Percentiles rank a stretch among this genome's conserved stretches.
These are phyloP conservation scores for Agrotis clavis DNA, from an alignment of 2,888 invertebrate species.

Conservation along the genomic window DNA sequence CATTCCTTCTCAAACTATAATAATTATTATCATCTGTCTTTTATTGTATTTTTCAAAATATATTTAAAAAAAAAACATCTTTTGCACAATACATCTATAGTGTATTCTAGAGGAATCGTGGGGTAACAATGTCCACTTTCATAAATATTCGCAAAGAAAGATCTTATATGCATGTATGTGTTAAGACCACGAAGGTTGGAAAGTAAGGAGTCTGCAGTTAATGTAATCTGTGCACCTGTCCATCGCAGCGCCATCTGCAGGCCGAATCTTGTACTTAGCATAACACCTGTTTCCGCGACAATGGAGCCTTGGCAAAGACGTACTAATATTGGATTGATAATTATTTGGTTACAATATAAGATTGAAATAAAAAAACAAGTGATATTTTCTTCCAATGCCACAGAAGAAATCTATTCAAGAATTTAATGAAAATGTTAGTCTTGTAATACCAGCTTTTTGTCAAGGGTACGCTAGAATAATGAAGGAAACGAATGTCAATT, in stretches of 20 bases:
- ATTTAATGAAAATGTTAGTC: conserved; percentile 6
- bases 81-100: not conserved
- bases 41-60: too few species aligned
- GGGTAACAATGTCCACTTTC: not conserved
- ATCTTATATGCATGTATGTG: conserved; percentile 7
- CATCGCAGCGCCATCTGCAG: conserved; percentile 64
- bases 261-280: conserved; percentile 57
- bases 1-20: too few species aligned
- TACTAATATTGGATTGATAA: conserved; percentile 16
- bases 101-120: too few species aligned
- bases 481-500: too few species aligned
- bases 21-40: too few species aligned
- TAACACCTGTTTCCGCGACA: conserved; percentile 66
- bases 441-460: conserved; percentile 10
- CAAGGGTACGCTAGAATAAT: conserved; percentile 1
- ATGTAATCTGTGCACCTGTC: conserved; percentile 57
- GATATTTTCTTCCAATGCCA: not conserved
- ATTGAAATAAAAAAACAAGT: not conserved
- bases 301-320: conserved; percentile 31
- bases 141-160: not conserved
- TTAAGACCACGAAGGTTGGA: not conserved
- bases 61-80: too few species aligned
- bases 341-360: conserved; percentile 24
- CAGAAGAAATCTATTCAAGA: not conserved
- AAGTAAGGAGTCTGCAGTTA: not conserved